A percentile compares a stretch with the other conserved stretches of the same genome.
These are phyloP conservation scores for Anguilla marmorata DNA, from an alignment of 2,797 vertebrate species.

Conservation along the genomic window DNA sequence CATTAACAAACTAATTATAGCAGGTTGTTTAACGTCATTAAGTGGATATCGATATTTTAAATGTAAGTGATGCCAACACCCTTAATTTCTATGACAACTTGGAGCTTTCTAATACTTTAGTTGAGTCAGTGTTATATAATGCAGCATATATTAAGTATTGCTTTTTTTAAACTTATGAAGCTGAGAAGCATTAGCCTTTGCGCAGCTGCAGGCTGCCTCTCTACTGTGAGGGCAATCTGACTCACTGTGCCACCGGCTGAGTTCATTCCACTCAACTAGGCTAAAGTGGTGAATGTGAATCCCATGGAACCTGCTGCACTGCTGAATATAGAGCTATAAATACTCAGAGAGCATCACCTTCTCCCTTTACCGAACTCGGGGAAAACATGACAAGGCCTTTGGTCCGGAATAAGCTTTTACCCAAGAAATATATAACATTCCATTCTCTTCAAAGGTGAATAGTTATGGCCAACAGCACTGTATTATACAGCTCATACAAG, in stretches of 20 bases:
- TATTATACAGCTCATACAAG: too few species aligned
- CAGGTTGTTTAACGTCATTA: background rate
- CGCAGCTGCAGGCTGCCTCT: background rate
- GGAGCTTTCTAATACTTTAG: background rate
- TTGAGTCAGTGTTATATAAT: background rate
- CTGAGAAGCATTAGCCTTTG: background rate
- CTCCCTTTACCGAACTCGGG: background rate
- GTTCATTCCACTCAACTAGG: background rate
- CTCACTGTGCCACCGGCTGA: background rate
- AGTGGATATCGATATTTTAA: background rate
- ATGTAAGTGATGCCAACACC: background rate
- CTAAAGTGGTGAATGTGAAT: background rate
- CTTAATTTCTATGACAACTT: background rate
- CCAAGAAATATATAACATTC: background rate
- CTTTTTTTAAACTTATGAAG: background rate
- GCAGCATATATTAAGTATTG: background rate
- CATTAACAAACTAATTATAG: background rate
- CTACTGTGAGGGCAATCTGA: background rate
- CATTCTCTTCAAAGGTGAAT: background rate
- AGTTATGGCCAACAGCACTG: too few species aligned
- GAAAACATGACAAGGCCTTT: background rate
- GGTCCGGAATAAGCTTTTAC: too few species aligned
- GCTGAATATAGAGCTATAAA: background rate
- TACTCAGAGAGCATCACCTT: background rate
- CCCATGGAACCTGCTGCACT: background rate